Evolutionary conservation across 2,888 invertebrate species (phyloP).

Genomic region (Cosmopolites sordidus): DNA sequence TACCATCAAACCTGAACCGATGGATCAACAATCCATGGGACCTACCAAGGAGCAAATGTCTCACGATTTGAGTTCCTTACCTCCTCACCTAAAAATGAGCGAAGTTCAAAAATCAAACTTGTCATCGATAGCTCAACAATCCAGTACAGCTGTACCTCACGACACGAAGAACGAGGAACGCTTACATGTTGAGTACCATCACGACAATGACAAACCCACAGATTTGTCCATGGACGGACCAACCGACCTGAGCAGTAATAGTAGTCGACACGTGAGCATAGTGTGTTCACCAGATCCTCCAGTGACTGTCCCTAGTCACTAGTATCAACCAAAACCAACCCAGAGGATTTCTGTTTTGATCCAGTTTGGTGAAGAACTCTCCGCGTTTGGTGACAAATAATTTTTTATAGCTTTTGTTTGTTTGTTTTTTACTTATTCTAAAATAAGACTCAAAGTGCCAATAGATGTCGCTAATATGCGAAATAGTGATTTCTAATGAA

Average conservation of each 20-base stretch:
- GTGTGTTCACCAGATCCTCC: slow-evolving; percentile 48
- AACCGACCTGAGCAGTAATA: slow-evolving; percentile 46
- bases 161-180: slow-evolving; percentile 17
- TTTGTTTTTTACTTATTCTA: slow-evolving; percentile 14
- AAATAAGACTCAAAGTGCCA: slow-evolving; percentile 28
- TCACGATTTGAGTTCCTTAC: slow-evolving; percentile 13
- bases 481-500: background rate
- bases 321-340: slow-evolving; percentile 12
- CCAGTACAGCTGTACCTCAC: background rate
- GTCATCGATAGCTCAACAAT: slow-evolving; percentile 8
- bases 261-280: slow-evolving; percentile 43
- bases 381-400: too few relatives aligned
- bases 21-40: slow-evolving; percentile 30
- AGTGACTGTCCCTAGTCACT: slow-evolving; percentile 36
- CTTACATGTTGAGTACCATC: slow-evolving; percentile 29
- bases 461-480: slow-evolving; percentile 19
- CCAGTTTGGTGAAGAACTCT: background rate
- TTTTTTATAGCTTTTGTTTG: too few relatives aligned
- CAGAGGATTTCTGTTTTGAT: background rate
- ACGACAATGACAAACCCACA: slow-evolving; percentile 46
- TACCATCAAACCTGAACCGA: slow-evolving; percentile 39
- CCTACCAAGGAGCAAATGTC: slow-evolving; percentile 8
- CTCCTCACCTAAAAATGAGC: slow-evolving; percentile 17
- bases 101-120: slow-evolving; percentile 18
- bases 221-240: slow-evolving; percentile 47